phyloP scores from a whole-genome alignment of 2,113 vertebrate genomes.

The Hyperoodon ampullatus region DNA sequence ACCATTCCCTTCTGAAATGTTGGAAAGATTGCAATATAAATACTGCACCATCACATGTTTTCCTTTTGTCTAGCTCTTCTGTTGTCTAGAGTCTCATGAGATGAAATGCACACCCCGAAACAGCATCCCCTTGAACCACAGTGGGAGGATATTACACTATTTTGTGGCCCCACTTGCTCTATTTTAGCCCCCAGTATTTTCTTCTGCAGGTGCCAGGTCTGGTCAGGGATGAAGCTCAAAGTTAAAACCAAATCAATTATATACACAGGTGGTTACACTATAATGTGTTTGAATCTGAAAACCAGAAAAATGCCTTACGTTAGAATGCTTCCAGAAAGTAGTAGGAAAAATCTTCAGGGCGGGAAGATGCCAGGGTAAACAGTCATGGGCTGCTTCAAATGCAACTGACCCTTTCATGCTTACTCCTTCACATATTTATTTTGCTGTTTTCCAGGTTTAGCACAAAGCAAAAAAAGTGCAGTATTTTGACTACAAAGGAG shows the following conservation, averaged over 20 bases:
- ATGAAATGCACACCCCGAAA: constrained; percentile 62
- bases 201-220: constrained; percentile 83
- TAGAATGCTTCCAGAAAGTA: constrained; percentile 80
- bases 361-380: constrained; percentile 80
- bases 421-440: not conserved
- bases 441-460: not conserved
- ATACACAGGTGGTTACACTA: constrained; percentile 75
- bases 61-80: constrained; percentile 77
- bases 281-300: constrained; percentile 82
- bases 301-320: constrained; percentile 81
- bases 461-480: not conserved
- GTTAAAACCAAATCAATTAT: constrained; percentile 77
- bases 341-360: constrained; percentile 48
- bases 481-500: not conserved
- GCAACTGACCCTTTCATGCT: constrained; percentile 59
- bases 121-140: constrained; percentile 25
- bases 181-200: constrained; percentile 70
- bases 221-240: constrained; percentile 68
- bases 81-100: constrained; percentile 77
- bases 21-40: constrained; percentile 84
- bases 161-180: constrained; percentile 24
- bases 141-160: constrained; percentile 63
- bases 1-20: constrained; percentile 81
- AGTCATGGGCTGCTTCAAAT: constrained; percentile 55
- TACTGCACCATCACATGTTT: constrained; percentile 79